Conservation (phyloP, 2,888 invertebrate genomes). For the Cosmopolites sordidus region DNA sequence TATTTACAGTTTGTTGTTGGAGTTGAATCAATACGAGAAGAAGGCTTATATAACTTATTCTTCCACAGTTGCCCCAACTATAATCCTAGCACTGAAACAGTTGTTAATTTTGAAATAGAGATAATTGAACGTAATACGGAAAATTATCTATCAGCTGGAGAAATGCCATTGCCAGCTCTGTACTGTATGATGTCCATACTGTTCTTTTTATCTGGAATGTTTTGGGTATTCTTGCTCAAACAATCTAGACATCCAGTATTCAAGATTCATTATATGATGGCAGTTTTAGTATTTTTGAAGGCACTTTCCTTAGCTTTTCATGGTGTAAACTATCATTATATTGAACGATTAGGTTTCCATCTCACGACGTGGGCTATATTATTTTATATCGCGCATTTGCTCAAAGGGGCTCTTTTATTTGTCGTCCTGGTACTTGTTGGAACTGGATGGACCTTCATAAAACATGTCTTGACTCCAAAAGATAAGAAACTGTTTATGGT, state of each 20-base stretch:
- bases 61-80: conserved; percentile 90
- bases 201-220: conserved; percentile 82
- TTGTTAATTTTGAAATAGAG: conserved; percentile 70
- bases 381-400: conserved; percentile 93
- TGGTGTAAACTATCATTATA: conserved; percentile 91
- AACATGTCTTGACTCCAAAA: conserved; percentile 91
- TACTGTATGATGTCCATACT: conserved; percentile 89
- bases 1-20: conserved; percentile 69
- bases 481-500: conserved; percentile 98
- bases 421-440: conserved; percentile 95
- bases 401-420: conserved; percentile 74
- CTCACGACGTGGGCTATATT: conserved; percentile 97
- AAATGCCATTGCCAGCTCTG: conserved; percentile 90
- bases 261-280: conserved; percentile 96
- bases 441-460: conserved; percentile 98
- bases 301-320: conserved; percentile 91
- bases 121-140: conserved; percentile 86
- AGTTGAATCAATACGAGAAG: conserved; percentile 70
- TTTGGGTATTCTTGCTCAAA: conserved; percentile 87
- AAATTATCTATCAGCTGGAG: conserved; percentile 90
- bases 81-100: conserved; percentile 48
- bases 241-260: conserved; percentile 72
- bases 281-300: conserved; percentile 86
- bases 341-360: conserved; percentile 87
- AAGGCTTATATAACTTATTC: conserved; percentile 91